phyloP scores from a whole-genome alignment of 2,797 vertebrate genomes.

The Anguilla marmorata region DNA sequence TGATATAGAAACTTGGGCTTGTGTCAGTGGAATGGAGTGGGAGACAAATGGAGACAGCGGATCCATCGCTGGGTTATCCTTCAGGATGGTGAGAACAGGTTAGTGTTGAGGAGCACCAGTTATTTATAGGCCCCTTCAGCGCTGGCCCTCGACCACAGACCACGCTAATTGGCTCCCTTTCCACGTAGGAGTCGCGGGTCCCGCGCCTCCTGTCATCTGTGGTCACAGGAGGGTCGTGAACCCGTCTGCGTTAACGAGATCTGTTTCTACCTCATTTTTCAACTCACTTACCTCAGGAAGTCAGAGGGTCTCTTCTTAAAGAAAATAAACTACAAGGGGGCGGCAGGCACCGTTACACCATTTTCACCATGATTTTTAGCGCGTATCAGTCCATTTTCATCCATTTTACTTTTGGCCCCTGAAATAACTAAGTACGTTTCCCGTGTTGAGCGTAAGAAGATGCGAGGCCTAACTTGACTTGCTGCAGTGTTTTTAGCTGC shows the following conservation, averaged over 20 bases:
- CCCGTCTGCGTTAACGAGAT: constrained; percentile 51
- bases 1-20: constrained; percentile 20
- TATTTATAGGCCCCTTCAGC: constrained; percentile 70
- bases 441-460: constrained; percentile 51
- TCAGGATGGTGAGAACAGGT: constrained; percentile 55
- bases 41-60: constrained; percentile 34
- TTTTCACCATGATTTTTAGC: constrained; percentile 60
- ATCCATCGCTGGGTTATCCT: constrained; percentile 41
- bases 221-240: constrained; percentile 41
- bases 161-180: constrained; percentile 61
- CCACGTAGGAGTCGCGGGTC: constrained; percentile 58
- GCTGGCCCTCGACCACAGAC: constrained; percentile 44
- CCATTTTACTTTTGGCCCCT: constrained; percentile 47
- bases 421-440: constrained; percentile 55
- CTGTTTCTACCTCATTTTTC: constrained; percentile 55
- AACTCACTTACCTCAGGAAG: constrained; percentile 39
- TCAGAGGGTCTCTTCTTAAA: constrained; percentile 57
- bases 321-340: constrained; percentile 57
- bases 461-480: constrained; percentile 50
- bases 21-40: constrained; percentile 34
- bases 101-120: constrained; percentile 49
- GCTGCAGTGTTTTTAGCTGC: constrained; percentile 41
- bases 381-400: constrained; percentile 60
- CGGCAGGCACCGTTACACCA: constrained; percentile 35
- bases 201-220: constrained; percentile 39